Evolutionary conservation across 1,140 invertebrate genomes (phyloP).

Genomic region (Drosophila equinoxialis): DNA sequence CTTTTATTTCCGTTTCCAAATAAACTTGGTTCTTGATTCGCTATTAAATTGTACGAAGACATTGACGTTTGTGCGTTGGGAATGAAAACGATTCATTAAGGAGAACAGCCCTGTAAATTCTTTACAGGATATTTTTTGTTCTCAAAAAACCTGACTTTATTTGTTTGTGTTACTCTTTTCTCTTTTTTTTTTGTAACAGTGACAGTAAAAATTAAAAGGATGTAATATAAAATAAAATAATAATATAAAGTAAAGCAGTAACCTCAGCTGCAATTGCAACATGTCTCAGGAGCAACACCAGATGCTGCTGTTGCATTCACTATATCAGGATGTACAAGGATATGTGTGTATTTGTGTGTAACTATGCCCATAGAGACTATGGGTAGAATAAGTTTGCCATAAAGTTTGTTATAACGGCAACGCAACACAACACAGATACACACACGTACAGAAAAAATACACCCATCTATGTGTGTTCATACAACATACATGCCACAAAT

Average conservation of each 20-base stretch:
- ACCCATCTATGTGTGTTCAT: not conserved
- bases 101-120: not conserved
- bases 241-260: constrained; percentile 14
- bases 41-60: too few species aligned
- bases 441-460: not conserved
- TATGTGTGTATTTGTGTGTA: not conserved
- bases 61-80: too few species aligned
- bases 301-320: constrained; percentile 31
- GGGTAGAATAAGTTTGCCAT: constrained; percentile 9
- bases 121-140: not conserved
- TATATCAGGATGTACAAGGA: not conserved
- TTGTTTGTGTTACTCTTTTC: constrained; percentile 34
- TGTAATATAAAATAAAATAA: constrained; percentile 28
- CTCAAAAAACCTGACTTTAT: not conserved
- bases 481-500: constrained; percentile 17
- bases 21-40: too few species aligned
- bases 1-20: too few species aligned
- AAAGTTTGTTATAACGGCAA: constrained; percentile 15
- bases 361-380: constrained; percentile 8
- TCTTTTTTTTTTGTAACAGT: constrained; percentile 45
- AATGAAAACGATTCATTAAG: too few species aligned
- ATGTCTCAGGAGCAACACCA: constrained; percentile 12
- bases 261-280: constrained; percentile 19
- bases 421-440: not conserved
- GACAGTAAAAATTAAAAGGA: constrained; percentile 41